These are phyloP conservation scores for Galbula dea DNA, from an alignment of 2,113 vertebrate species.

Conservation along the genomic window DNA sequence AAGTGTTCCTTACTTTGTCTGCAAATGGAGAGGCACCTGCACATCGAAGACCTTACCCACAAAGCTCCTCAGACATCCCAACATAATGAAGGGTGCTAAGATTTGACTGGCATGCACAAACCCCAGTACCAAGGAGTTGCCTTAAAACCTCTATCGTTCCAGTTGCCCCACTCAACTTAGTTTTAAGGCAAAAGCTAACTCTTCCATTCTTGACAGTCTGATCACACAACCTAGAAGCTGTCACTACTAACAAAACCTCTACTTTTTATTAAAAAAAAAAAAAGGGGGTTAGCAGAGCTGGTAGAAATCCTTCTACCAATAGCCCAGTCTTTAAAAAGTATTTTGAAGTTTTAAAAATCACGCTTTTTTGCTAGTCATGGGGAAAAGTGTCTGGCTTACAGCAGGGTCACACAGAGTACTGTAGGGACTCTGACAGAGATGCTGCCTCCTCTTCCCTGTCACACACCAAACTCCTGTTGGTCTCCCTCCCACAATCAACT, in stretches of 20 bases:
- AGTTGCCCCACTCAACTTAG: neutral
- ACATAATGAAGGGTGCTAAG: neutral
- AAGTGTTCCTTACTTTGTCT: neutral
- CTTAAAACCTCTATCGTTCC: neutral
- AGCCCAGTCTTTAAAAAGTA: neutral
- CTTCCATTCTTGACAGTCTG: neutral
- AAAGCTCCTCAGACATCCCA: neutral
- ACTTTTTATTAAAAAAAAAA: neutral
- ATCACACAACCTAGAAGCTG: neutral
- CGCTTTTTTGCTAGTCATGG: neutral
- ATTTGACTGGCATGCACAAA: neutral
- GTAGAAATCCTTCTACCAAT: neutral
- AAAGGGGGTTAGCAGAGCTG: neutral
- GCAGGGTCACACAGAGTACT: neutral
- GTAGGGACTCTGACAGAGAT: neutral
- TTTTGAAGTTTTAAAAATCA: neutral
- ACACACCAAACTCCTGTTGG: neutral
- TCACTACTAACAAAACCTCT: neutral
- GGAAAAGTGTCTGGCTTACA: neutral
- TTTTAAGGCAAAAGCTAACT: neutral
- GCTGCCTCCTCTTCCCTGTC: neutral
- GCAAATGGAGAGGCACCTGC: neutral
- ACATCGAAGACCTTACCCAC: neutral
- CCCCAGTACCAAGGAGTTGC: neutral
- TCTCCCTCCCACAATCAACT: neutral